These are phyloP conservation scores for Nanger granti DNA, from an alignment of 2,113 vertebrate species.

Conservation along the genomic window DNA sequence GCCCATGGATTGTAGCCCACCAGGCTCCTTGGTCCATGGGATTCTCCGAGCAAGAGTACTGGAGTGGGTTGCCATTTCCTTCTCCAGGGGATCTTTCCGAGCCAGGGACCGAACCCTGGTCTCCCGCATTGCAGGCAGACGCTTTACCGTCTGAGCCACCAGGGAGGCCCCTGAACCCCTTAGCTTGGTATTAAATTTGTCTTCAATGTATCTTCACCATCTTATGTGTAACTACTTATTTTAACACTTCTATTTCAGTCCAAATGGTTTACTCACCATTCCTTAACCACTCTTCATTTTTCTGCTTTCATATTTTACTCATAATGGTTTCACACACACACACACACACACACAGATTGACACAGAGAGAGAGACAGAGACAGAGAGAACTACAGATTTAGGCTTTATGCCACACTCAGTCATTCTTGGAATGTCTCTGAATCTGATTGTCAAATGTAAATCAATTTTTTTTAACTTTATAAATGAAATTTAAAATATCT, in stretches of 20 bases:
- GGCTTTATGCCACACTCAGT: not conserved
- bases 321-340: not conserved
- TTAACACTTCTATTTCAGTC: not conserved
- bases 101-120: no score
- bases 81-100: no score
- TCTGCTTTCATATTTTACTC: not conserved
- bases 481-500: not conserved
- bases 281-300: not conserved
- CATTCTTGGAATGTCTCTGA: not conserved
- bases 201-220: not conserved
- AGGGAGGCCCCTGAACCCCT: not conserved
- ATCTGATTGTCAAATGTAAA: not conserved
- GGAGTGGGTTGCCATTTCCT: no score
- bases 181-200: not conserved
- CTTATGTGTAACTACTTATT: not conserved
- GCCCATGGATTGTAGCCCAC: no score
- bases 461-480: not conserved
- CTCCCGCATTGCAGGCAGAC: no score
- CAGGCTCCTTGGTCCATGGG: no score
- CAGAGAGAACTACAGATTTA: not conserved
- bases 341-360: not conserved
- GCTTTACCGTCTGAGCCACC: no score
- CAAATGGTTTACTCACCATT: not conserved
- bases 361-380: not conserved
- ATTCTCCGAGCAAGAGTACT: no score